Evolutionary conservation across 2,797 vertebrate genomes (phyloP), one percentile per base, ranked within the genome.

Genomic region (Sylvilagus floridanus): DNA sequence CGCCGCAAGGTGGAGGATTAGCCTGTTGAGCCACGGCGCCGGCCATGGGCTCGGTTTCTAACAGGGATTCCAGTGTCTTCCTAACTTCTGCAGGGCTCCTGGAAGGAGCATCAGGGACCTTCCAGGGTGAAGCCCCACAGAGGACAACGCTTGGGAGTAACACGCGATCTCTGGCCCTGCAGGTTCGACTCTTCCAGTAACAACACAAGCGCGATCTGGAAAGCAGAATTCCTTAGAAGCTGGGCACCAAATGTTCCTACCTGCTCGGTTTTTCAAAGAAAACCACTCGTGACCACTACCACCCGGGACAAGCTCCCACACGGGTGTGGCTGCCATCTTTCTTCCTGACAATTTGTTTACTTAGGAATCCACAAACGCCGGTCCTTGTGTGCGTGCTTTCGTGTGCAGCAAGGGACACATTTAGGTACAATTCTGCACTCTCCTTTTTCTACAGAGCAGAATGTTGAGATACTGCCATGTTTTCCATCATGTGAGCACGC

Each of bases 211-310:
- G 12, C 65, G 62, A 94, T 28, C 75, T 92, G 78, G 71, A 96
- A 79, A 76, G 77, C 88, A 83, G 69, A 84, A 85, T 85, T 91
- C 75, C 88, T 94, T 28, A 69, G 71, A 93, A n/a, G 73, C 62
- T 16, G 50, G 11, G 37, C 17, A 78, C 72, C 52, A 87, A 69
- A 32, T 11, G 66, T 68, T 86, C 54, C 68, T 57, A 83, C 16
- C 52, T 83, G 42, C 7, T 3, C 7, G 21, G 65, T n/a, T 93
- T 66, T 88, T 76, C 24, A 95, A 62, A 37, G 68, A 78, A 92
- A 86, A 79, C 12, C 81, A 96, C 87, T 5, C 19, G 71, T 5
- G 21, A 68, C 22, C 5, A 72, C n/a, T 65, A 30, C n/a, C 30
- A 47, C 22, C 24, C n/a, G 7, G 14, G 28, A 78, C 30, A 83